phyloP scores from a whole-genome alignment of 2,888 invertebrate species.

The Caenorhabditis angaria region DNA sequence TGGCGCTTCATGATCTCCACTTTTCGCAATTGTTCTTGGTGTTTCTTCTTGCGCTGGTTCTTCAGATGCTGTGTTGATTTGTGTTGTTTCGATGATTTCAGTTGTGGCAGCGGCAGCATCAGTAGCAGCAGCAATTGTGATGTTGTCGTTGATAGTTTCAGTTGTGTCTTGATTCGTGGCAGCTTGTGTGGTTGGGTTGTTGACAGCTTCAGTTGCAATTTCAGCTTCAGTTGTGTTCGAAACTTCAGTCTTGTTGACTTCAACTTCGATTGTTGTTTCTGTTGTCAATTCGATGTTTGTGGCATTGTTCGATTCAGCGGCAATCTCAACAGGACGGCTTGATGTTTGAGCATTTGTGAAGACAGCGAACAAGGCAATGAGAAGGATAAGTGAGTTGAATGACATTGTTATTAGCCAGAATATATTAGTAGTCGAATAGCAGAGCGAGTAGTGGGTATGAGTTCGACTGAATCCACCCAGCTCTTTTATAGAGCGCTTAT shows the following conservation, averaged over 20 bases:
- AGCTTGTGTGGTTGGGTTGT: neutral
- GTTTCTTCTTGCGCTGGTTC: too few species aligned
- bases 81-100: neutral
- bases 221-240: neutral
- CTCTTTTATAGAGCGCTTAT: neutral
- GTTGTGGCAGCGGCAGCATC: neutral
- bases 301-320: neutral
- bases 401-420: neutral
- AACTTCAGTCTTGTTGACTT: neutral
- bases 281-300: neutral
- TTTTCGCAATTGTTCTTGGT: too few species aligned
- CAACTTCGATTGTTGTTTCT: neutral
- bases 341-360: neutral
- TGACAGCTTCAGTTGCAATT: neutral
- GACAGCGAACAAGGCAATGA: neutral
- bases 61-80: too few species aligned
- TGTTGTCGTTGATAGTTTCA: neutral
- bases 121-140: neutral
- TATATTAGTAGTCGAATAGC: neutral
- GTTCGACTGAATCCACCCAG: neutral
- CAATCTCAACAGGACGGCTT: neutral
- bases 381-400: neutral
- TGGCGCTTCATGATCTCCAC: too few species aligned
- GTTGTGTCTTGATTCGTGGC: neutral
- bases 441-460: neutral